Evolutionary conservation across 2,888 invertebrate species (phyloP).

Genomic region (Deilephila elpenor): DNA sequence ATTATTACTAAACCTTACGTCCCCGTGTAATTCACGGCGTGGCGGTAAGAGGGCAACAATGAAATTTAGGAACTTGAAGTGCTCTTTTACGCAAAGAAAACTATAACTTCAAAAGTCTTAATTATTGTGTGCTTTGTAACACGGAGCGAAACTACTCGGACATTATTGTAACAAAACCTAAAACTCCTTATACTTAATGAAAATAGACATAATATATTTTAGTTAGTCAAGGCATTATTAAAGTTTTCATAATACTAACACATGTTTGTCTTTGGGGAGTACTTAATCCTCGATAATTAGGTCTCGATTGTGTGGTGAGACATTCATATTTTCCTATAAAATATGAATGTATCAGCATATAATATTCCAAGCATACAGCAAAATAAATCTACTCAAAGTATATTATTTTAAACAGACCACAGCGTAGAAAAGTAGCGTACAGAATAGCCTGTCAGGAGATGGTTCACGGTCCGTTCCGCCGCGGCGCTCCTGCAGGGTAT

Average conservation of each 20-base stretch:
- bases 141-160: neutral
- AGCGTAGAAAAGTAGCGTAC: neutral
- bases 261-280: no score
- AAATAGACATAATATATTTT: no score
- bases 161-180: no score
- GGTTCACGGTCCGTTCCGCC: conserved; percentile 12
- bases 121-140: neutral
- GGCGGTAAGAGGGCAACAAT: neutral
- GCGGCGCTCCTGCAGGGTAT: conserved; percentile 18
- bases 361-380: no score
- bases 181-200: no score
- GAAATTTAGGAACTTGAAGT: neutral
- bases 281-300: no score
- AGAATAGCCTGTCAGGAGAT: neutral
- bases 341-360: no score
- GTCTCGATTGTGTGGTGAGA: no score
- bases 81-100: neutral
- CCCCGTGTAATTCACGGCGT: neutral
- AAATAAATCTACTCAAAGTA: no score
- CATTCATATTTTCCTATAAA: no score
- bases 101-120: neutral
- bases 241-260: no score
- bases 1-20: conserved; percentile 10
- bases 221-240: no score
- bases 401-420: neutral